phyloP scores from a whole-genome alignment of 53 echinoderm and acorn worm genomes.

The Hippasteria phrygiana region DNA sequence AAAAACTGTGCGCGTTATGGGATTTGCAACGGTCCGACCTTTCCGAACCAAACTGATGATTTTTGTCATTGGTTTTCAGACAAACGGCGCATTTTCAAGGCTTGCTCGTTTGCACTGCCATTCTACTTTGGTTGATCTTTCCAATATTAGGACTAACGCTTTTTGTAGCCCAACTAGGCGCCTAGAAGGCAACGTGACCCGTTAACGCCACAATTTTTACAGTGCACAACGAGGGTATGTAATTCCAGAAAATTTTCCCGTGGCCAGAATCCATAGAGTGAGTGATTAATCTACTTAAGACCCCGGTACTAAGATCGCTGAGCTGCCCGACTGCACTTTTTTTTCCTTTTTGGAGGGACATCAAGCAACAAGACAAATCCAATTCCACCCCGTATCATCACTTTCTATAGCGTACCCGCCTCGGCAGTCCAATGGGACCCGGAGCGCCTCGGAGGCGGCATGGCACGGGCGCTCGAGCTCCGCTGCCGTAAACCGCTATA shows the following conservation, averaged over 20 bases:
- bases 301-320: slow-evolving; percentile 8
- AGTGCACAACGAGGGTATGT: slow-evolving; percentile 1
- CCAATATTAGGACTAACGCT: too few species aligned
- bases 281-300: slow-evolving; percentile 56
- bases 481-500: background rate
- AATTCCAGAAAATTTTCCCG: slow-evolving; percentile 10
- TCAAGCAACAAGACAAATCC: slow-evolving; percentile 4
- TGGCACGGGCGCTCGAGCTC: background rate
- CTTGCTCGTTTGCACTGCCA: too few species aligned
- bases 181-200: too few species aligned
- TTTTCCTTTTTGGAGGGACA: background rate
- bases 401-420: background rate
- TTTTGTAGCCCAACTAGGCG: too few species aligned
- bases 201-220: background rate
- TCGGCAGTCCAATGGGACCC: slow-evolving; percentile 32
- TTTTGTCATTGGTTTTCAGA: too few species aligned
- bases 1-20: too few species aligned
- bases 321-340: background rate
- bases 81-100: too few species aligned
- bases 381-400: background rate
- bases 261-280: background rate
- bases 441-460: slow-evolving; percentile 24
- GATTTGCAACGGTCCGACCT: too few species aligned
- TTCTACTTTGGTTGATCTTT: too few species aligned
- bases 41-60: too few species aligned